Evolutionary conservation across 2,888 invertebrate species (phyloP), one percentile per base, ranked within the genome.

Genomic region (Lasiommata megera): DNA sequence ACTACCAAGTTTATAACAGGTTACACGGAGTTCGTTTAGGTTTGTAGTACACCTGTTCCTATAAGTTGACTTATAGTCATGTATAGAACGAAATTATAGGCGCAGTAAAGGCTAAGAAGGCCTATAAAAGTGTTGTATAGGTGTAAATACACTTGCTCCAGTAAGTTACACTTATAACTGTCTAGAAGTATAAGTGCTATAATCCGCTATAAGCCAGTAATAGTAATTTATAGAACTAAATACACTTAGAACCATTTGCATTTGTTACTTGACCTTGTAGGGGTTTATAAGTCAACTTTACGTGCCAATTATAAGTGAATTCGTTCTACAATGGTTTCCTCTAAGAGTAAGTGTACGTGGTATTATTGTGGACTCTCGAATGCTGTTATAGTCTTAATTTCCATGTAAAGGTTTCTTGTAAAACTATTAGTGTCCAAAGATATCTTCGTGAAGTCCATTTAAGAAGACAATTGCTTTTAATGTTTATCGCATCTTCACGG

Each of bases 261-360:
- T 23, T 44, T 18, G 44, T 44, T 44, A 44, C 31, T 47, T 47
- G 31, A 47, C 29, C 47, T 47, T 47, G 28, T 47, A 47, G 34
- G 47, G 47, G 47, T 47, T 46, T 46, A 46, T 28, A 46, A 28
- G 47, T 47, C 47, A 47, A 47, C 47, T 47, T 47, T 47, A 47
- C 28, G 47, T 47, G 47, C 47, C 47, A 47, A 29, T 47, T 47
- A 47, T 29, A 47, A 47, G 47, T 47, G 47, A 47, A 29, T 47
- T 47, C 14, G 47, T 47, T 47, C 47, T 47, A 47, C 47, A 34
- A 28, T 47, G 31, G 31, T 47, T 47, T 47, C 29, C 28, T 46
- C 29, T 46, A 46, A 46, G 31, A 46, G 46, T 46, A 46, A 46
- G 14, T 12, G 46, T 46, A 46, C 46, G 12, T 46, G 46, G 29